Evolutionary conservation across 2,113 vertebrate species (phyloP), one percentile per base, ranked within the genome.

Genomic region (Tupaia chinensis): DNA sequence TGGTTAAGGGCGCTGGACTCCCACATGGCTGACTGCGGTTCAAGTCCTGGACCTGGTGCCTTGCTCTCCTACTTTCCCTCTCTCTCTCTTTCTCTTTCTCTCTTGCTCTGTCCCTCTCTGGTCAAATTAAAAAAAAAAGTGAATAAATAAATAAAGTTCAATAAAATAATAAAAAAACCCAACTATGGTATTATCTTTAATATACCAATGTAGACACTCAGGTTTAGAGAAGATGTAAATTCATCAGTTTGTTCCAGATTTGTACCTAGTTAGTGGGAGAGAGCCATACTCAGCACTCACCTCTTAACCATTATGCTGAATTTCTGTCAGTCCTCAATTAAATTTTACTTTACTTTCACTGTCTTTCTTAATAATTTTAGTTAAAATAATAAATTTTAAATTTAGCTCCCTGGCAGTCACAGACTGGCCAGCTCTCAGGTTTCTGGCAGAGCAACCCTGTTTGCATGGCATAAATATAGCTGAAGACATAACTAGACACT

Each of bases 381-480:
- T 87, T 63, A 44, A 92, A 94, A 94, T 93, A 91, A 76, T 68
- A 77, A 27, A 89, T 92, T 92, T 96, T 93, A 93, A 86, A 96
- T 84, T 95, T 95, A 94, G 93, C 80, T 89, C 61, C 34, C 34
- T 89, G 93, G 68, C 72, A 82, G 85, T 88, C 34, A 80, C 66
- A 93, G 58, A 72, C 53, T 96, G 89, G 58, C 61, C 91, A 89
- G 78, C 13, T 70, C 88, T 93, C 88, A 76, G 54, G 70, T 89
- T 95, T 77, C 85, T 94, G 91, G 91, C 91, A 95, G 72, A 34
- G 32, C 70, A 78, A 77, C 27, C 27, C 60, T 15, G n/a, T 91
- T 83, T 87, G 34, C 76, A 73, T 14, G 68, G 83, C 77, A 95
- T 87, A 97, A 98, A 96, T 91, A 94, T 95, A 97, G 97, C 97